Evolutionary conservation across 2,797 vertebrate species (phyloP).

Genomic region (Heterohyrax brucei): DNA sequence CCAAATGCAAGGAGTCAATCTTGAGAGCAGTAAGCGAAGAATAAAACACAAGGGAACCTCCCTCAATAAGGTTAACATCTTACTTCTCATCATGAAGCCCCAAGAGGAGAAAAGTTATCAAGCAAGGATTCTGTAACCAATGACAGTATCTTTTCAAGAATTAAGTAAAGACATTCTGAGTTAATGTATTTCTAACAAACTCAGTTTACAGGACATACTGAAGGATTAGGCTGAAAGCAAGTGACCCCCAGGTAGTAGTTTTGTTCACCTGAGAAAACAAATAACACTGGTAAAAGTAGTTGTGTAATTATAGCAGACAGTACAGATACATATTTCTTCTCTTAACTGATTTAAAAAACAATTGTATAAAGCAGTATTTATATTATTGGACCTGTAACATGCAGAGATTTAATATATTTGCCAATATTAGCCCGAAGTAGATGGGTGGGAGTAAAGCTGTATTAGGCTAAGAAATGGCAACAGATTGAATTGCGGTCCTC

Average conservation of each 20-base stretch:
- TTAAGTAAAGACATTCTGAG: background rate
- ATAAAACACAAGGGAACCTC: background rate
- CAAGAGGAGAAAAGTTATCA: background rate
- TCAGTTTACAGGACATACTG: background rate
- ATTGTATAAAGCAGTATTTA: background rate
- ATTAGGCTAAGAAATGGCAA: background rate
- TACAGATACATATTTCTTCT: background rate
- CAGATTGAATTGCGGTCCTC: background rate
- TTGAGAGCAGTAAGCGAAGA: background rate
- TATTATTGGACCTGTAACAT: background rate
- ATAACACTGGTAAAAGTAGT: background rate
- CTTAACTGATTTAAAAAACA: background rate
- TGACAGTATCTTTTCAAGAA: background rate
- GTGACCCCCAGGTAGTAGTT: background rate
- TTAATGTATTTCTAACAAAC: background rate
- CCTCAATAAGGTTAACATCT: background rate
- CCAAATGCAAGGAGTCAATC: background rate
- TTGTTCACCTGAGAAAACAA: background rate
- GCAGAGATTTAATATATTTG: background rate
- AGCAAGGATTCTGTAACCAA: background rate
- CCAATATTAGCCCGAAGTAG: background rate
- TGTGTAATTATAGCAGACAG: background rate
- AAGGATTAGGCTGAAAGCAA: background rate
- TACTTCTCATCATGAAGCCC: background rate
- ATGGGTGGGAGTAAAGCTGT: background rate